Conservation (phyloP, 37 sponge, comb jelly and placozoan genomes). For the Axinella damicornis region DNA sequence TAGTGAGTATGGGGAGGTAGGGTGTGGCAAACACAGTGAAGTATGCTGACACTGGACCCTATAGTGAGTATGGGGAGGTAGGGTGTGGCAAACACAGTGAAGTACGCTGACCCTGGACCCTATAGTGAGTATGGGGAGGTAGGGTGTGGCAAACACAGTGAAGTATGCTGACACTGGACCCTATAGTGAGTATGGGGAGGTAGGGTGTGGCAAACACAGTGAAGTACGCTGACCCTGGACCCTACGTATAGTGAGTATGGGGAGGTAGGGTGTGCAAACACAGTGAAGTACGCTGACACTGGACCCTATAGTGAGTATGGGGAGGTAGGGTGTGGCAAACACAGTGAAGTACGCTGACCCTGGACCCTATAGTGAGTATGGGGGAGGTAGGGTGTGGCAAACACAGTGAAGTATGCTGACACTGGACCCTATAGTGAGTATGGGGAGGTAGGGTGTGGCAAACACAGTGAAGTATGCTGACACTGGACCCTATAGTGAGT, state of each 20-base stretch:
- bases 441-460: conserved; percentile 59
- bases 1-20: conserved; percentile 65
- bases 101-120: conserved; percentile 57
- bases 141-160: conserved; percentile 78
- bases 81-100: conserved; percentile 81
- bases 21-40: conserved; percentile 84
- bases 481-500: conserved; percentile 37
- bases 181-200: conserved; percentile 66
- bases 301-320: conserved; percentile 56
- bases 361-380: conserved; percentile 50
- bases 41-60: conserved; percentile 51
- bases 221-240: conserved; percentile 68
- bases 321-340: conserved; percentile 68
- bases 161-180: conserved; percentile 62
- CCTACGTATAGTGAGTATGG: conserved; percentile 69
- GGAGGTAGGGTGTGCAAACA: conserved; percentile 69
- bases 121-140: conserved; percentile 67
- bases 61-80: conserved; percentile 68
- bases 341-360: conserved; percentile 81
- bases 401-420: conserved; percentile 85
- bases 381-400: conserved; percentile 68
- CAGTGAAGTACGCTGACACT: conserved; percentile 78
- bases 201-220: conserved; percentile 78
- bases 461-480: conserved; percentile 87
- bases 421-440: conserved; percentile 50